phyloP scores from a whole-genome alignment of 2,888 invertebrate species.

The Harpalus rubripes region DNA sequence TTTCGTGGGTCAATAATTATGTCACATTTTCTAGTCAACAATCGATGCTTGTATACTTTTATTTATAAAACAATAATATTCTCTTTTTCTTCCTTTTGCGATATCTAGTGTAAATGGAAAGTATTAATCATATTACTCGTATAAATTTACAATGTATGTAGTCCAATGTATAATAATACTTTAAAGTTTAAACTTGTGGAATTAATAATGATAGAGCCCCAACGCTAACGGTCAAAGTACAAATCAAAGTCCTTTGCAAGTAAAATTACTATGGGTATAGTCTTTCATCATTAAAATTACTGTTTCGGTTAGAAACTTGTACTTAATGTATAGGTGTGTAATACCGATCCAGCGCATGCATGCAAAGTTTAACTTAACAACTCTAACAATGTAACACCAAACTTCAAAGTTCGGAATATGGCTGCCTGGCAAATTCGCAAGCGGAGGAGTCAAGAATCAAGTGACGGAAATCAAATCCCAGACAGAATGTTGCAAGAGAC shows the following conservation, averaged over 20 bases:
- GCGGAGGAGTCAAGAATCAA: not conserved
- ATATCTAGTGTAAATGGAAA: no score
- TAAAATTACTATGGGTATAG: not conserved
- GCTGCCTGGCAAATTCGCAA: not conserved
- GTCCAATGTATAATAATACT: not conserved
- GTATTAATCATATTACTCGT: no score
- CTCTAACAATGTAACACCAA: constrained; percentile 42
- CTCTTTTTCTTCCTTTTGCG: no score
- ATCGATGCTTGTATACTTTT: no score
- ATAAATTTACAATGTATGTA: no score
- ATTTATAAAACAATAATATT: no score
- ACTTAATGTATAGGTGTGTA: constrained; percentile 27
- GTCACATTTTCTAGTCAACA: no score
- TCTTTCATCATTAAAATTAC: constrained; percentile 6
- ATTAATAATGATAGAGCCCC: not conserved
- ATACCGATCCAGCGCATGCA: constrained; percentile 20
- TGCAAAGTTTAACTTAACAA: constrained; percentile 22
- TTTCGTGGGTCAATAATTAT: no score
- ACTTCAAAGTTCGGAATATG: constrained; percentile 9
- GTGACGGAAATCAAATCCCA: constrained; percentile 15
- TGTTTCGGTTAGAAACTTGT: constrained; percentile 22
- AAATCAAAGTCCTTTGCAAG: not conserved
- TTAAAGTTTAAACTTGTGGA: not conserved
- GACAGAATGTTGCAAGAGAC: not conserved
- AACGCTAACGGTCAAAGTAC: not conserved